Base-by-base conservation (phyloP, 1,140 invertebrate species). In the Uloborus diversus region DNA sequence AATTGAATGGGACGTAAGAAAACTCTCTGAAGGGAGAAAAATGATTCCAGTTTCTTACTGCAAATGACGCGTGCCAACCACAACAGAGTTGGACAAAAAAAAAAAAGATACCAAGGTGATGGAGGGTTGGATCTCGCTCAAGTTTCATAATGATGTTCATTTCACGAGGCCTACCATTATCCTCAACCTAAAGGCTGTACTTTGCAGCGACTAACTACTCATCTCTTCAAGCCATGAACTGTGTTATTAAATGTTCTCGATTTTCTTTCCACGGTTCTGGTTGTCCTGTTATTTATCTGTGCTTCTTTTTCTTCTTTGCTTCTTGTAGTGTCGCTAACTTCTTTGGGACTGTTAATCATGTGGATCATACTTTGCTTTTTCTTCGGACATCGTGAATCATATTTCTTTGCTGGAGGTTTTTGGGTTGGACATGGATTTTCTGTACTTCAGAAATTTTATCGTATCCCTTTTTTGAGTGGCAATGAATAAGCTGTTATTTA, bases 121-220 rank as follows among this genome's bases (percentile, higher is more conserved):
- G 42, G 61, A 42, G 61, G 61, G 61, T 4, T 37, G 61, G 61
- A 64, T 47, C 30, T 47, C 65, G 65, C 35, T 51, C 33, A 70
- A 51, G 49, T 70, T 53, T 20, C 20, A 28, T 70, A 70, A 70
- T 70, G 68, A 57, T 53, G 49, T 53, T 5, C 23, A 20, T 20
- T 53, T 53, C 49, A 13, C 69, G n/a, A 42, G 57, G 35, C 69
- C 53, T 23, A 33, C 69, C 47, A 73, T 73, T 73, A 73, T 61
- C 49, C 23, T 3, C 56, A 20, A 42, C 69, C 56, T 30, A 30
- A 73, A 73, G 69, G 69, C 61, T 70, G 57, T 56, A 70, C 30
- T 70, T 53, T 17, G 37, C 37, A 9, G 7, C 37, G 37, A 9
- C 37, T 68, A 68, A 33, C 68, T 70, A 56, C 56, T 61, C 37